Conservation (phyloP, 2,113 vertebrate species). For the Motacilla alba region DNA sequence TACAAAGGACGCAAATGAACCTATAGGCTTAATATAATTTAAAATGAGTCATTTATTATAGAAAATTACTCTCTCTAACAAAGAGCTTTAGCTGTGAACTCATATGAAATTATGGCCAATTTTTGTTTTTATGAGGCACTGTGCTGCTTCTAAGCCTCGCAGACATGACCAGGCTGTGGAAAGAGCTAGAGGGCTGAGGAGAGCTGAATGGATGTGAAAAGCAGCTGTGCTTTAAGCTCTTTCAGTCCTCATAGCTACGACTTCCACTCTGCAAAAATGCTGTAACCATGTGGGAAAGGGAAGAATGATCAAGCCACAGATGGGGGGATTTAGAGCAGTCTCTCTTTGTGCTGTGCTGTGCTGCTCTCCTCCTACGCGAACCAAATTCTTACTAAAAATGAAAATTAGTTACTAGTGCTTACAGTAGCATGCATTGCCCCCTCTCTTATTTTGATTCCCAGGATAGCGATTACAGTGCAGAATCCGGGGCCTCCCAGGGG, state of each 20-base stretch:
- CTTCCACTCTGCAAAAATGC: slow-evolving; percentile 55
- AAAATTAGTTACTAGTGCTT: slow-evolving; percentile 32
- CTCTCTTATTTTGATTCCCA: slow-evolving; percentile 35
- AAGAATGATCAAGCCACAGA: slow-evolving; percentile 44
- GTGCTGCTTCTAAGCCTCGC: neutral
- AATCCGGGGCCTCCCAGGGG: neutral
- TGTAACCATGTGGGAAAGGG: slow-evolving; percentile 55
- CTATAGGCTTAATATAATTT: slow-evolving; percentile 18
- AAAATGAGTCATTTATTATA: slow-evolving; percentile 24
- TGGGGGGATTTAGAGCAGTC: slow-evolving; percentile 22
- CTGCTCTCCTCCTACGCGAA: slow-evolving; percentile 45
- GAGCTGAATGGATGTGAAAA: slow-evolving; percentile 54
- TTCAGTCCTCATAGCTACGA: slow-evolving; percentile 57
- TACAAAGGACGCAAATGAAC: neutral
- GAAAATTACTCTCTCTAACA: slow-evolving; percentile 15
- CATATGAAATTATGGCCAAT: neutral
- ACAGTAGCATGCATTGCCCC: slow-evolving; percentile 18
- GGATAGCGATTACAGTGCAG: neutral
- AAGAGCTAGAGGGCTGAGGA: slow-evolving; percentile 34
- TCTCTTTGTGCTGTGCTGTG: slow-evolving; percentile 37
- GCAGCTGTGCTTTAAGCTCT: slow-evolving; percentile 53
- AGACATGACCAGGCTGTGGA: slow-evolving; percentile 43
- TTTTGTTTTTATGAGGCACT: slow-evolving; percentile 6
- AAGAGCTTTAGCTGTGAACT: slow-evolving; percentile 38
- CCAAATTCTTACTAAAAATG: slow-evolving; percentile 56